These are phyloP conservation scores for Phymatocera aterrima DNA, from an alignment of 2,888 invertebrate genomes.

Conservation along the genomic window DNA sequence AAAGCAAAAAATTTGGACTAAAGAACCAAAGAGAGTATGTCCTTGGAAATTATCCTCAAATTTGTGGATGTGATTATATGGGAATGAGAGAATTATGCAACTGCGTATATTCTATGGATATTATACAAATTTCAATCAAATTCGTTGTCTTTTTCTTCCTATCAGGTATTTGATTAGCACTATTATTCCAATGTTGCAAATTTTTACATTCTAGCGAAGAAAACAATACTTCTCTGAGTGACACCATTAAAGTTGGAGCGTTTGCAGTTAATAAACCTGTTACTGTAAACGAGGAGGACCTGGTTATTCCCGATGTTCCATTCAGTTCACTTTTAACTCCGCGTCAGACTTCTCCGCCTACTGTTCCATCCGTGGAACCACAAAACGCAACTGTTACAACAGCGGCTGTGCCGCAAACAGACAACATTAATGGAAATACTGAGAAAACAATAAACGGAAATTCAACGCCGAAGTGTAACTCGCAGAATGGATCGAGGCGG, in stretches of 20 bases:
- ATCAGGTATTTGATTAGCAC: slow-evolving; percentile 8
- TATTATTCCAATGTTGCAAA: background rate
- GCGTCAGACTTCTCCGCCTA: slow-evolving; percentile 68
- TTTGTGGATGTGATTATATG: background rate
- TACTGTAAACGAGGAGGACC: slow-evolving; percentile 76
- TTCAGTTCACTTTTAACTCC: slow-evolving; percentile 78
- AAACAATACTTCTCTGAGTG: slow-evolving; percentile 82
- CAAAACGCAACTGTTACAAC: slow-evolving; percentile 54
- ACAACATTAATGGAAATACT: slow-evolving; percentile 71
- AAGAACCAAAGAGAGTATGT: background rate
- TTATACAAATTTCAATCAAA: background rate
- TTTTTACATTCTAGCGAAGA: slow-evolving; percentile 76
- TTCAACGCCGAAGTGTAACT: slow-evolving; percentile 70
- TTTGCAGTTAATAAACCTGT: slow-evolving; percentile 84
- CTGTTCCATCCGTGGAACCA: slow-evolving; percentile 47
- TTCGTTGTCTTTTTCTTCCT: slow-evolving; percentile 3
- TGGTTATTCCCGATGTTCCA: slow-evolving; percentile 80
- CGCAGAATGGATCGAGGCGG: slow-evolving; percentile 73
- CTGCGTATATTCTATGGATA: background rate
- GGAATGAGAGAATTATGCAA: background rate
- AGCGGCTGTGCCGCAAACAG: slow-evolving; percentile 57
- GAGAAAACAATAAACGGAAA: slow-evolving; percentile 66
- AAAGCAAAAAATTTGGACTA: background rate
- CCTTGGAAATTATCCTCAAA: background rate
- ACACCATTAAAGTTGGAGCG: slow-evolving; percentile 86